Base-by-base conservation (phyloP, 2,113 vertebrate species). In the Sus scrofa region DNA sequence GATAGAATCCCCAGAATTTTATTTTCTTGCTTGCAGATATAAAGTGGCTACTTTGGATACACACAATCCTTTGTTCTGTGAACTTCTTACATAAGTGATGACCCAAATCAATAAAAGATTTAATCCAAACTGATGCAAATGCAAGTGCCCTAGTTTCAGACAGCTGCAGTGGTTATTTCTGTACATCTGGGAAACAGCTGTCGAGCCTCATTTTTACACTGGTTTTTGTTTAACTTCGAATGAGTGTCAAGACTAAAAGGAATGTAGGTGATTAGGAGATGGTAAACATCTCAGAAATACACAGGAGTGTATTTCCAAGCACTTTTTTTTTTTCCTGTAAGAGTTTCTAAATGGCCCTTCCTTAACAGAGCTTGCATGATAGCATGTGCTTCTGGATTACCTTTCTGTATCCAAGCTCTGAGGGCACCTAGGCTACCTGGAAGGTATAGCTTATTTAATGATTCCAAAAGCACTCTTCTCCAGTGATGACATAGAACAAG, bases 401-500 rank as follows among this genome's bases (percentile, higher is more conserved):
- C 52, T 87, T 88, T 91, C 86, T 77, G 67, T 65, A 92, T 97
- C 90, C 62, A 95, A 96, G 70, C 34, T 94, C 65, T 68, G 50
- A 97, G 94, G 18, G 27, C 0, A 0, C 85, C 39, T 67, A 58
- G 58, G 74, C 91, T 78, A 91, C 86, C 74, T 92, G 83, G 97
- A 97, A 96, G 82, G 50, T 39, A 68, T 39, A 86, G 58, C 18
- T 87, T 89, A 91, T 73, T 97, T 97, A 98, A 96, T 63, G 91
- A 89, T 96, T 97, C 96, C 97, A 96, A 97, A 97, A 94, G 62
- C 93, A 92, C 75, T 96, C 75, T 82, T 79, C 68, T 89, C 56
- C 52, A 32, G 0, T 78, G 83, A 93, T 93, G 82, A 91, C 62
- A 89, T 24, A 65, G 96, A 96, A 32, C 83, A 70, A 58, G 83